Base-by-base conservation (phyloP, 2,888 invertebrate species). In the Dorcus hopei region DNA sequence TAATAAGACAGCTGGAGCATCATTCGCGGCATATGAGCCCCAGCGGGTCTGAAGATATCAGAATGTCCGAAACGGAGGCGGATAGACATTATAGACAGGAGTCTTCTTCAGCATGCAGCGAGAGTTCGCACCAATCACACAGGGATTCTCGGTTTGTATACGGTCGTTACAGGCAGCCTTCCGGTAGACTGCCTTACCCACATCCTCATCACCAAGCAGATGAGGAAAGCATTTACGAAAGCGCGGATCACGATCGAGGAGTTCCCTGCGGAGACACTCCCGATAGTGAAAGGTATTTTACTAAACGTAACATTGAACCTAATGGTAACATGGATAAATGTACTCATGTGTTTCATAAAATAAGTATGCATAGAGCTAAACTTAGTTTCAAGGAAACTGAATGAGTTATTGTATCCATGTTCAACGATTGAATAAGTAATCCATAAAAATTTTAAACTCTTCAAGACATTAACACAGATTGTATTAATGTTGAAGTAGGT, bases 11-110 rank as follows among this genome's bases (percentile, higher is more conserved):
- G 78, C 80, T 94, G 69, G 93, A 93, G 77, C 91, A 93, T 76
- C 93, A 93, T 77, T 89, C 93, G 68, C 83, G 92, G 19, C 92
- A 93, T 79, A 91, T 93, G 89, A 93, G 93, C 74, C 94, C 94
- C 52, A 91, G 91, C 68, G 94, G 93, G 61, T 93, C 93, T 14
- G 94, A 94, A 76, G 95, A 95, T 73, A 92, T 94, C 74, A 80
- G 89, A 67, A 89, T 90, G 85, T 93, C 93, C 57, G 95, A 95
- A 80, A 90, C 91, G 52, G 95, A 95, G 77, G 90, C 90, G 53
- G 94, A 95, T 77, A 85, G 94, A 57, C 92, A 91, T 79, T 93
- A 91, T 79, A 62, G 70, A 33, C 71, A 71, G 79, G 93, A 93
- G 83, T 82, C 90, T 49, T 82, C 83, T 70, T 86, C 86, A 70